Conservation (phyloP, 2,797 vertebrate genomes). For the Anniella stebbinsi region DNA sequence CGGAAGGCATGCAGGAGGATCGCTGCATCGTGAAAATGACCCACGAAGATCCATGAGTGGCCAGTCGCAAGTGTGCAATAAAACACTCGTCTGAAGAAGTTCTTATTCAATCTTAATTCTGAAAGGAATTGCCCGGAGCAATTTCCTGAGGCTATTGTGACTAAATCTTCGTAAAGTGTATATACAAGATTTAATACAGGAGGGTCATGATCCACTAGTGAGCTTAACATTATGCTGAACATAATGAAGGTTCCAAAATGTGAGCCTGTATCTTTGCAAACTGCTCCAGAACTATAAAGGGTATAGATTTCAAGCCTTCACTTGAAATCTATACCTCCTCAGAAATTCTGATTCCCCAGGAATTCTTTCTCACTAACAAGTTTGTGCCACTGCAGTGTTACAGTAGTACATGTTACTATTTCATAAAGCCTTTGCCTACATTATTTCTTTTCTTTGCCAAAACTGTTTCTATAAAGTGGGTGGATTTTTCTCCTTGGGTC, state of each 20-base stretch:
- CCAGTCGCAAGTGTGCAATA: too few relatives aligned
- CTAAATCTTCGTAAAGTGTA: background rate
- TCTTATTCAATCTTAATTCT: background rate
- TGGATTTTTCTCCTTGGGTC: background rate
- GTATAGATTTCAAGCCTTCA: background rate
- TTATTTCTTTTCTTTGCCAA: background rate
- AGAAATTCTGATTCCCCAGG: too few relatives aligned
- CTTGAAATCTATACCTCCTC: background rate
- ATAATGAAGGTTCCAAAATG: too few relatives aligned
- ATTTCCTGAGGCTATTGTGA: background rate
- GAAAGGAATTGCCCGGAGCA: background rate
- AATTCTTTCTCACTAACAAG: background rate
- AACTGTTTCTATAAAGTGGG: background rate
- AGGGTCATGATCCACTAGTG: background rate
- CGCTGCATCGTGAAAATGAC: too few relatives aligned
- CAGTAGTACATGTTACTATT: background rate
- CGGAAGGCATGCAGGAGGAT: too few relatives aligned
- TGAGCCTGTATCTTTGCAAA: too few relatives aligned
- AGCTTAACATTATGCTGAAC: too few relatives aligned
- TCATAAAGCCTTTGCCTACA: background rate
- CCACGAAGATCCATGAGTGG: too few relatives aligned
- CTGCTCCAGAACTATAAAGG: too few relatives aligned
- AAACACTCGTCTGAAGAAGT: too few relatives aligned
- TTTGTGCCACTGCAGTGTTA: background rate
- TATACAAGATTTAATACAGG: background rate